Base-by-base conservation (phyloP, 2,113 vertebrate genomes). In the Manacus vitellinus region DNA sequence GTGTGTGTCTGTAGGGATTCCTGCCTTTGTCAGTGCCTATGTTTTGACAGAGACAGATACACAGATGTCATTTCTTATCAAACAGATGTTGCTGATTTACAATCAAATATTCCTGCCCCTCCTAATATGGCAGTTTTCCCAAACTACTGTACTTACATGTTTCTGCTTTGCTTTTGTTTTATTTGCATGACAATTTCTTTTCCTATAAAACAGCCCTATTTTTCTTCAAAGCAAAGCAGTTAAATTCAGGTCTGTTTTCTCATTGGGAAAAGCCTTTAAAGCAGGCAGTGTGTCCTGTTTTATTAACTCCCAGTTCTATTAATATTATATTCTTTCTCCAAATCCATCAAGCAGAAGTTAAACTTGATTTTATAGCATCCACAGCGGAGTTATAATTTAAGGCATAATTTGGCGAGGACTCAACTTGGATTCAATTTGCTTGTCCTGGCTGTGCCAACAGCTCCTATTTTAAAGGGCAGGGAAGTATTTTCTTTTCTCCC, bases 311-410 rank as follows among this genome's bases (percentile, higher is more conserved):
- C 83, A n/a, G 56, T 95, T 91, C 92, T 95, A 95, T 87, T 97
- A 93, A 89, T 94, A 86, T 92, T 89, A 87, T 96, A 93, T 96
- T 93, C 90, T 93, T 96, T 94, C 95, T 94, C 94, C 7, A 33
- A 96, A 96, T 92, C 92, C 92, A 96, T 93, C 95, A 96, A 85
- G 94, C 85, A 93, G 88, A 96, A 96, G 82, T 97, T 96, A 96
- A 96, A 95, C 85, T 92, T 54, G 83, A 94, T 96, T 96, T 97
- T 97, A 95, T 94, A 94, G 94, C 92, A 55, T 95, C 88, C 96
- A 97, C 86, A 82, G 73, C 0, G 88, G 96, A 93, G 94, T 96
- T 97, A 96, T 95, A 95, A 97, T 92, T 97, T 95, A 95, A 96
- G 80, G 88, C 96, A 91, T 79, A 95, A 94, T 95, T 96, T 97